Evolutionary conservation across 2,888 invertebrate species (phyloP), one percentile per base, ranked within the genome.

Genomic region (Muschampia plurimacula): DNA sequence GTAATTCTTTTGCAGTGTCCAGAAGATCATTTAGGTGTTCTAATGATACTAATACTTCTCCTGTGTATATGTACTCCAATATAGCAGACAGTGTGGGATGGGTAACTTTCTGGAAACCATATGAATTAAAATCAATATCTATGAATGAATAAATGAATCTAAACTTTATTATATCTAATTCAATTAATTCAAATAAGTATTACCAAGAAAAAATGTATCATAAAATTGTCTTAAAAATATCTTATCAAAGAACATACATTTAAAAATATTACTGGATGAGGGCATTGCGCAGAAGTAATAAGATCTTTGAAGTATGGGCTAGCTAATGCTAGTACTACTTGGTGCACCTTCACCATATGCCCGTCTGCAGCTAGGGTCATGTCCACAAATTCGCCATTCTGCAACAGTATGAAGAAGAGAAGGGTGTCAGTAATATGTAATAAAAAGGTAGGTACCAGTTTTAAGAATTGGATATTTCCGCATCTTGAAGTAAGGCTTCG

Each of bases 381-480:
- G 73, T 94, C 94, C 52, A 94, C 94, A 81, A 94, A 93, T 74
- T 93, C 93, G 71, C 89, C 91, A 82, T 89, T 92, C 94, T 94
- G 82, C 2, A 52, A 52, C 49, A 52, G 49, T 52, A 52, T n/a
- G n/a, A 7, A 41, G 8, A 41, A 1, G 4, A 41, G 41, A 41
- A 9, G 41, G 9, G 41, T 41, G 41, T 8, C 41, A 8, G 8
- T 9, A 41, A 41, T 41, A 32, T 32, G 32, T 32, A 32, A 32
- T 4, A 4, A 2, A 32, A 4, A 32, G 4, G 4, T 4, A 32
- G 2, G 4, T 32, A 32, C 4, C 32, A 4, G 2, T 4, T 32
- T 32, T 32, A 32, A 32, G 4, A 4, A 32, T 32, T 4, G 2
- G 2, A 4, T 32, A 4, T 32, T 32, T 22, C 22, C 22, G 22